Percentiles rank a stretch among this genome's conserved stretches.
These are phyloP conservation scores for Lithophane semibrunnea DNA, from an alignment of 2,888 invertebrate genomes.

Conservation along the genomic window DNA sequence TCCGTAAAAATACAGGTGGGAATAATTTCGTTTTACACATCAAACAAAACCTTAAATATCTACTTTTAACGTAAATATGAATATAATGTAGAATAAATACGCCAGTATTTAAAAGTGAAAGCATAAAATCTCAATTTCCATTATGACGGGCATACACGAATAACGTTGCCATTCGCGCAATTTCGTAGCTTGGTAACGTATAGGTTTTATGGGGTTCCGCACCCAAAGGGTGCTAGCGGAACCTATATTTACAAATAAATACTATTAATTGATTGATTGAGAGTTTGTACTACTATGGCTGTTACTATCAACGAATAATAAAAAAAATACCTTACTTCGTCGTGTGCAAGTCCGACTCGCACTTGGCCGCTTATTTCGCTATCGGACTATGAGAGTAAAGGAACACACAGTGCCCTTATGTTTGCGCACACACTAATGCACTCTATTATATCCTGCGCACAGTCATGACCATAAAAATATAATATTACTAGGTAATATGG, in stretches of 20 bases:
- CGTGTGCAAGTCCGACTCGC: not conserved
- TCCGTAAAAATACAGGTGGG: not conserved
- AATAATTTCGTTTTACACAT: not conserved
- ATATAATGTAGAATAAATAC: not conserved
- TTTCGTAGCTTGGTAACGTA: conserved; percentile 7
- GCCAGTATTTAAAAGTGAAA: not conserved
- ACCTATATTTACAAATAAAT: too few species aligned
- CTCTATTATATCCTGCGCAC: too few species aligned
- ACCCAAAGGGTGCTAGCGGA: not conserved
- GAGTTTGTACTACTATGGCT: too few species aligned
- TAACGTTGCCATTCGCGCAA: conserved; percentile 5
- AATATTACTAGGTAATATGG: too few species aligned
- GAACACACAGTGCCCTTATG: too few species aligned
- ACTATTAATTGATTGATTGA: too few species aligned
- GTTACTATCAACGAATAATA: too few species aligned
- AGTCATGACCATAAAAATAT: too few species aligned
- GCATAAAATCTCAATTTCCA: not conserved
- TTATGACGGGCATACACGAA: not conserved
- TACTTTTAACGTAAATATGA: not conserved
- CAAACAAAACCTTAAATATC: not conserved
- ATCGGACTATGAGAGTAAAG: too few species aligned
- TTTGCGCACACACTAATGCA: too few species aligned
- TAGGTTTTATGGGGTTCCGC: not conserved
- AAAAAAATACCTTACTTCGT: too few species aligned
- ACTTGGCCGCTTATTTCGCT: not conserved